Conservation (phyloP, 2,113 vertebrate species). For the Pithys albifrons region DNA sequence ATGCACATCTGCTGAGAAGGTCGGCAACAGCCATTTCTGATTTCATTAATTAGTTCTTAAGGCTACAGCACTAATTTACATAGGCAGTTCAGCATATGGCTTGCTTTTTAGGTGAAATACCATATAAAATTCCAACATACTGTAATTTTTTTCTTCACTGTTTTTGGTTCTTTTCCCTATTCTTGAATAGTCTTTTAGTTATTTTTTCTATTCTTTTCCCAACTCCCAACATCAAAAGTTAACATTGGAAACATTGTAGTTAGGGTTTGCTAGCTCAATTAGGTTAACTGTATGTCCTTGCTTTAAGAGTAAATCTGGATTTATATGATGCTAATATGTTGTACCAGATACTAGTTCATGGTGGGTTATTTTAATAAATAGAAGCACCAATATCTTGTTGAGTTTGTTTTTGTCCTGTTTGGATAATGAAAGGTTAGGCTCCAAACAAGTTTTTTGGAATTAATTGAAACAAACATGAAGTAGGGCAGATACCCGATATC, state of each 20-base stretch:
- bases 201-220: neutral
- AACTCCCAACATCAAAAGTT: neutral
- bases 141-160: neutral
- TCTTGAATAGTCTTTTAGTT: neutral
- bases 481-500: neutral
- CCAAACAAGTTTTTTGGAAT: neutral
- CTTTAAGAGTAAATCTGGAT: neutral
- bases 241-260: neutral
- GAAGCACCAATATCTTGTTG: neutral
- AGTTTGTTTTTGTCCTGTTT: neutral
- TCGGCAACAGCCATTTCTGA: no score
- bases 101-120: no score
- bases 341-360: neutral
- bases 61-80: no score
- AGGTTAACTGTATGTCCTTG: neutral
- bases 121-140: no score
- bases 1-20: no score
- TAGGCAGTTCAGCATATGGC: no score
- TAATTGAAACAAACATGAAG: neutral
- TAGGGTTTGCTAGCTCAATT: neutral
- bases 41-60: no score
- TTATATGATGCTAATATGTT: neutral
- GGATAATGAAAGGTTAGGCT: neutral
- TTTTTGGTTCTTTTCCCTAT: neutral
- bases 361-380: neutral